Conservation (phyloP, 2,797 vertebrate species). For the Mycteria americana region DNA sequence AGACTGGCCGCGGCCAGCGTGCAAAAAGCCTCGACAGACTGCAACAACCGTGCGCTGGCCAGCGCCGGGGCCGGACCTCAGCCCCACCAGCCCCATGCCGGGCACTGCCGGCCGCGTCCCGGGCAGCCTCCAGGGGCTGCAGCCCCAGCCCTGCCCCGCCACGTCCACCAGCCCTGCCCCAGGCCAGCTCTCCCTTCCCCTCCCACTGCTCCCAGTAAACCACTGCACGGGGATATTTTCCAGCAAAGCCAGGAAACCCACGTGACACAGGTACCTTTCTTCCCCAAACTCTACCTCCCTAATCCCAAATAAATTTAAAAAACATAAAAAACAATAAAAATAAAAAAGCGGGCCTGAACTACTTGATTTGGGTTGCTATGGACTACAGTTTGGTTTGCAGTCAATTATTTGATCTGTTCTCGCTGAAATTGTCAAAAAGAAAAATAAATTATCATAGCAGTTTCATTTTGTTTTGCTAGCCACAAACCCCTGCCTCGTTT, state of each 20-base stretch:
- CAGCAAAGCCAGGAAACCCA: neutral
- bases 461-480: neutral
- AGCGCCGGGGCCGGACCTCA: neutral
- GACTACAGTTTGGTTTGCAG: neutral
- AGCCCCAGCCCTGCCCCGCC: neutral
- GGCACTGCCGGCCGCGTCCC: neutral
- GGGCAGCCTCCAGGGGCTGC: neutral
- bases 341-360: neutral
- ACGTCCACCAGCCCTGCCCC: neutral
- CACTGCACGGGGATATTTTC: accelerated
- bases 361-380: neutral
- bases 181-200: neutral
- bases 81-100: neutral
- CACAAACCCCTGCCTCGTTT: neutral
- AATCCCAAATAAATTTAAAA: neutral
- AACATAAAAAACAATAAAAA: neutral
- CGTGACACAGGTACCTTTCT: neutral
- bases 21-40: neutral
- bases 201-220: no score
- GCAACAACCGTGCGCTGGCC: neutral
- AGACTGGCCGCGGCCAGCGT: accelerated
- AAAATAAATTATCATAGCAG: neutral
- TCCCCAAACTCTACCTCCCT: neutral
- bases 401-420: neutral
- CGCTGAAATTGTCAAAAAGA: neutral